Evolutionary conservation across 2,797 vertebrate genomes (phyloP), one percentile per base, ranked within the genome.

Genomic region (Vultur gryphus): DNA sequence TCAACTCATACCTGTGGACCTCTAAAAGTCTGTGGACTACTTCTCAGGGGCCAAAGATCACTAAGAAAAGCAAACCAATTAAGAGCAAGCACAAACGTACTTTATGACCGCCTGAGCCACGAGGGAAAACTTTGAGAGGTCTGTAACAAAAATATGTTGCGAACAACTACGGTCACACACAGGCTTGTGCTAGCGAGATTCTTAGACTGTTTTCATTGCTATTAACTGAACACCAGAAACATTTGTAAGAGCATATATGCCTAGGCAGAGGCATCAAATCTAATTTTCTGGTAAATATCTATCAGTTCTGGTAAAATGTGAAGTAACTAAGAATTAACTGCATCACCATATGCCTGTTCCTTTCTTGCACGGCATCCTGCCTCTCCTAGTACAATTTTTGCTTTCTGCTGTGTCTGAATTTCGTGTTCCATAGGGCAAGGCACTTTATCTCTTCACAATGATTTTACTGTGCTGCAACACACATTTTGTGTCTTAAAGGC

Each of bases 401-500:
- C 39, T 69, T 93, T 81, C 35, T 87, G 37, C 11, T 84, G 49
- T 29, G 67, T 90, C 95, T 86, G 84, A 77, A 91, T 95, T 71
- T 91, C 58, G 46, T 49, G 29, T 59, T 94, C 55, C 65, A 44
- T 24, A 49, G 71, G 59, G 13, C 29, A 79, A 85, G 55, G 89
- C 51, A 52, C 24, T 77, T 79, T 75, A 35, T 79, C 93, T 54
- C 57, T n/a, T 93, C 52, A 17, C 78, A 70, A 80, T 57, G 57
- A 84, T 70, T 87, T 76, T 81, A 44, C 57, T 71, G 21, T 44
- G 61, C 70, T 78, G 81, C 78, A 91, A 62, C 8, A 70, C 12
- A 55, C 21, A 73, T 65, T 93, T 96, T 67, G 24, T 84, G 48
- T 93, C 52, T 90, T 88, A 92, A 92, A 96, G 35, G 93, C 77